phyloP scores from a whole-genome alignment of 53 echinoderm and acorn worm species.

The Mesocentrotus franciscanus region DNA sequence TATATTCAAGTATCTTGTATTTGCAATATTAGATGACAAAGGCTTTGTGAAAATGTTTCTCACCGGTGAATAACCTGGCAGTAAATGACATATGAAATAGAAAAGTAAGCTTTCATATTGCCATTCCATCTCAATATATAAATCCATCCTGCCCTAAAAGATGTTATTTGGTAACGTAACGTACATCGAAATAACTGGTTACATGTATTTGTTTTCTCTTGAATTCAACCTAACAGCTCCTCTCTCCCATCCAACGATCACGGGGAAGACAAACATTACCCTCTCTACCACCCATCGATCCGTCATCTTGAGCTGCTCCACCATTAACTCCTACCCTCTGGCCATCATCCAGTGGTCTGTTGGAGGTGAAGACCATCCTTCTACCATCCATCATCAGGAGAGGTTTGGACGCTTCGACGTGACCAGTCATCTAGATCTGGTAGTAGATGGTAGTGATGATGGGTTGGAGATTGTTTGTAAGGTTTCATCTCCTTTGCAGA shows the following conservation, averaged over 20 bases:
- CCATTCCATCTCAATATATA: no score
- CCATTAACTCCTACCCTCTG: slow-evolving; percentile 29
- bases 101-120: no score
- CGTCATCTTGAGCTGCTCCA: slow-evolving; percentile 12
- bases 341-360: slow-evolving; percentile 23
- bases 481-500: slow-evolving; percentile 16
- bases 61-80: no score
- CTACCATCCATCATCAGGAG: slow-evolving; percentile 14
- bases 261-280: background rate
- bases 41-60: no score
- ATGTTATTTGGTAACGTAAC: no score
- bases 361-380: background rate
- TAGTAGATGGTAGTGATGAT: slow-evolving; percentile 10
- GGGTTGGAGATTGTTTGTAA: background rate
- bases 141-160: no score
- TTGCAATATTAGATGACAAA: no score
- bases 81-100: no score
- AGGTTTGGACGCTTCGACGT: slow-evolving; percentile 41
- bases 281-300: background rate
- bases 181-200: no score
- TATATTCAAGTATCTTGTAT: no score
- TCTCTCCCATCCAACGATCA: slow-evolving; percentile 5
- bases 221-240: slow-evolving; percentile 4
- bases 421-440: slow-evolving; percentile 20
- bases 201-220: background rate